Percentiles rank a stretch among this genome's conserved stretches.
phyloP scores from a whole-genome alignment of 2,113 vertebrate species.

The Lagenorhynchus albirostris region DNA sequence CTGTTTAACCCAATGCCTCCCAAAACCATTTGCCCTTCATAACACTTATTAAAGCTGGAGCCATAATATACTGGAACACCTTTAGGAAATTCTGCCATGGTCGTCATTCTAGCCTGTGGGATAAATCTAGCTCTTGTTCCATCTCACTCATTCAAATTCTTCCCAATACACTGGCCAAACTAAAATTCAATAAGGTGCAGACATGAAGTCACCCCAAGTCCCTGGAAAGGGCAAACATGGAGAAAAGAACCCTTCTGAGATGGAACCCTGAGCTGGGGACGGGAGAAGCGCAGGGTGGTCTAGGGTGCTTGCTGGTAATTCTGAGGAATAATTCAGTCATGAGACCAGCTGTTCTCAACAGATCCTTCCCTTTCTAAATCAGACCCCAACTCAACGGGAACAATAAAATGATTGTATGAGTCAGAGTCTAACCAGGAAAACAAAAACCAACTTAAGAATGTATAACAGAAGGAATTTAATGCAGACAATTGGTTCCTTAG shows the following conservation, averaged over 20 bases:
- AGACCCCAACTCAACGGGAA: background rate
- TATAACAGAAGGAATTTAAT: background rate
- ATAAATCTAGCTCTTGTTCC: background rate
- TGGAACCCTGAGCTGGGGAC: background rate
- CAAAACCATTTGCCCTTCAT: background rate
- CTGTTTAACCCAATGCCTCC: background rate
- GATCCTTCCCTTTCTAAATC: background rate
- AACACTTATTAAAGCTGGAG: background rate
- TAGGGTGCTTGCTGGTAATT: background rate
- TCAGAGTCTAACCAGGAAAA: slow-evolving; percentile 4
- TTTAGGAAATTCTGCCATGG: background rate
- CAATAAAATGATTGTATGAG: background rate
- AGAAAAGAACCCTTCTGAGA: background rate
- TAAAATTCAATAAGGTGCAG: background rate
- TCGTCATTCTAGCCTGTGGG: too few relatives aligned
- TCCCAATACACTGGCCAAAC: background rate
- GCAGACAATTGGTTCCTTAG: background rate
- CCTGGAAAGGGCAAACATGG: background rate
- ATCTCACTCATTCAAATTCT: background rate
- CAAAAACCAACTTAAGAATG: background rate
- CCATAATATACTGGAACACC: background rate
- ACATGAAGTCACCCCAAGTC: background rate
- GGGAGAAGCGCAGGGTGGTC: too few relatives aligned
- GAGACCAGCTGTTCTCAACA: background rate
- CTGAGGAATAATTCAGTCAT: background rate